Conservation (phyloP, 1,140 invertebrate species). For the Neotoxoptera formosana region DNA sequence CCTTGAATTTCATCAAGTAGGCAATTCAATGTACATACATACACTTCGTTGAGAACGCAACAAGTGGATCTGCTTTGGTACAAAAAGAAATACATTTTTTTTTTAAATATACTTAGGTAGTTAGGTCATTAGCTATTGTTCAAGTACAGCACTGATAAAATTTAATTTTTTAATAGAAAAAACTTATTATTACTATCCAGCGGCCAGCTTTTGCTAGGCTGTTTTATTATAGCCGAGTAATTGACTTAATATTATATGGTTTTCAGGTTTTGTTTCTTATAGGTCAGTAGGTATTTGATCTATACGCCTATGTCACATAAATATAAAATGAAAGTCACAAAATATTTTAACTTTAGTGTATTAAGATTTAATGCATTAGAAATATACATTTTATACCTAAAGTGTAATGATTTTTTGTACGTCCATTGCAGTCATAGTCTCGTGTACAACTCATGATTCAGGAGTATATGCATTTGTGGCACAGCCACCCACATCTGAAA, state of each 20-base stretch:
- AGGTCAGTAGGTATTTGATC: no score
- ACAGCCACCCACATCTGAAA: neutral
- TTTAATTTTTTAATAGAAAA: neutral
- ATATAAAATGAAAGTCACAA: neutral
- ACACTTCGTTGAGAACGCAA: neutral
- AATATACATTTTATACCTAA: neutral
- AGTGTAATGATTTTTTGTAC: neutral
- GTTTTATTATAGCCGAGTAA: neutral
- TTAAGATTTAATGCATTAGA: neutral
- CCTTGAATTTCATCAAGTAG: neutral
- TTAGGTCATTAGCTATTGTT: neutral
- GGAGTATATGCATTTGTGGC: slow-evolving; percentile 27
- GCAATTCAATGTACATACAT: neutral
- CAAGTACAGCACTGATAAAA: neutral
- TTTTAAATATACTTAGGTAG: no score
- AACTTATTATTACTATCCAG: neutral
- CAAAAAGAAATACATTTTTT: no score
- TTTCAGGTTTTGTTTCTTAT: neutral
- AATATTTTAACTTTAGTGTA: neutral
- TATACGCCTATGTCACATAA: neutral
- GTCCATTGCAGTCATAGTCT: neutral
- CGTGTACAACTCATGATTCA: neutral
- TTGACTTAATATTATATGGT: neutral
- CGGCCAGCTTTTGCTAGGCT: neutral
- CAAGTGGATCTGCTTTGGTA: neutral